These are phyloP conservation scores for Arenicola marina DNA, from an alignment of 2,888 invertebrate species.

Conservation along the genomic window DNA sequence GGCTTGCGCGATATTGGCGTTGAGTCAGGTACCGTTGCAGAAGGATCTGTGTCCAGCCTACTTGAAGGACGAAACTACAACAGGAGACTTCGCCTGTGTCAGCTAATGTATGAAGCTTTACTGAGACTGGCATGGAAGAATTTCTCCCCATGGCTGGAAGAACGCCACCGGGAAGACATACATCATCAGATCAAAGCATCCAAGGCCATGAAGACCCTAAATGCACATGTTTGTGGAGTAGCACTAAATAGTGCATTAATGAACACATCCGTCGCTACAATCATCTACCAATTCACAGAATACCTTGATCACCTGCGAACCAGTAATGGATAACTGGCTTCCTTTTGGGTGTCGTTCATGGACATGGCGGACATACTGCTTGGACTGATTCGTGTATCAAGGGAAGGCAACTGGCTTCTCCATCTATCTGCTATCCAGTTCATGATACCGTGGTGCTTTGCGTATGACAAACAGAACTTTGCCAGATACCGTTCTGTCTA, in stretches of 20 bases:
- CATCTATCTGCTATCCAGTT: conserved; percentile 24
- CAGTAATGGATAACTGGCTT: conserved; percentile 18
- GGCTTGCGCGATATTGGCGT: conserved; percentile 30
- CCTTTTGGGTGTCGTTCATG: conserved; percentile 35
- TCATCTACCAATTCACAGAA: not conserved
- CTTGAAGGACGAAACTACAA: conserved; percentile 20
- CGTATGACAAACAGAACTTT: conserved; percentile 35
- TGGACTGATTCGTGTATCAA: conserved; percentile 20
- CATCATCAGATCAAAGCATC: not conserved
- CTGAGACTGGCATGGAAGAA: conserved; percentile 27
- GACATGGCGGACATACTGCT: conserved; percentile 33
- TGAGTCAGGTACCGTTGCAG: conserved; percentile 32
- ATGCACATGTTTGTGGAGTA: not conserved
- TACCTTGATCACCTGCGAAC: conserved; percentile 11
- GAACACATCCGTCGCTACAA: not conserved
- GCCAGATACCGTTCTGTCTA: conserved; percentile 30
- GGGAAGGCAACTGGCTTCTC: conserved; percentile 30
- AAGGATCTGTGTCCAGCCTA: conserved; percentile 27
- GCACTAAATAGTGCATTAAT: not conserved
- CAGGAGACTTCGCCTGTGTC: conserved; percentile 15
- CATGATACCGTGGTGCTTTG: conserved; percentile 36
- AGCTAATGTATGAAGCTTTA: conserved; percentile 30
- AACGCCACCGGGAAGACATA: conserved; percentile 5
- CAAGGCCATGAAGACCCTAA: not conserved
- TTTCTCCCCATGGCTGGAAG: too few relatives aligned